phyloP scores from a whole-genome alignment of 2,113 vertebrate genomes.

The Ginglymostoma cirratum region DNA sequence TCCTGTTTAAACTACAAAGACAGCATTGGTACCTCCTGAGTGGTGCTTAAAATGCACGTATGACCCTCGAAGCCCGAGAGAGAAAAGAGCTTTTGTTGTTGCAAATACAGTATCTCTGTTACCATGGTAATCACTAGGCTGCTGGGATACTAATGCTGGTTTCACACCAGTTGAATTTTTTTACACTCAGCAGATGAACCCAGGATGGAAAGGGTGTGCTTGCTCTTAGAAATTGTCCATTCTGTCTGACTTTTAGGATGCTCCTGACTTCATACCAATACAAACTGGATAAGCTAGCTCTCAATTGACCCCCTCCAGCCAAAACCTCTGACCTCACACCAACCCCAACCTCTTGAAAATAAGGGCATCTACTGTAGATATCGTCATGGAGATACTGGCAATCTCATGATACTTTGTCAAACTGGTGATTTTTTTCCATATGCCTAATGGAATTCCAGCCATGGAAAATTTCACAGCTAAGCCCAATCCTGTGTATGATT shows the following conservation, averaged over 20 bases:
- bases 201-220: background rate
- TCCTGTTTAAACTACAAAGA: background rate
- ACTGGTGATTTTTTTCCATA: background rate
- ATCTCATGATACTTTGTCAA: background rate
- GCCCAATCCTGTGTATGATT: background rate
- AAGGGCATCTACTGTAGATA: background rate
- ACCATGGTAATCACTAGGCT: background rate
- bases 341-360: background rate
- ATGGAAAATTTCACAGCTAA: background rate
- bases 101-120: background rate
- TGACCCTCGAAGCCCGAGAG: background rate
- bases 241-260: background rate
- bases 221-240: background rate
- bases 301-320: background rate
- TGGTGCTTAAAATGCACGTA: background rate
- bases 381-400: background rate
- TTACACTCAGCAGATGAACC: background rate
- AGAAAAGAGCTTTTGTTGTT: conserved; percentile 1
- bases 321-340: background rate
- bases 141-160: background rate
- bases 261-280: background rate
- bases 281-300: background rate
- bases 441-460: background rate
- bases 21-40: no score
- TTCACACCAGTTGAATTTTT: background rate